Conservation (phyloP, 2,113 vertebrate species). For the Hemiprocne comata region DNA sequence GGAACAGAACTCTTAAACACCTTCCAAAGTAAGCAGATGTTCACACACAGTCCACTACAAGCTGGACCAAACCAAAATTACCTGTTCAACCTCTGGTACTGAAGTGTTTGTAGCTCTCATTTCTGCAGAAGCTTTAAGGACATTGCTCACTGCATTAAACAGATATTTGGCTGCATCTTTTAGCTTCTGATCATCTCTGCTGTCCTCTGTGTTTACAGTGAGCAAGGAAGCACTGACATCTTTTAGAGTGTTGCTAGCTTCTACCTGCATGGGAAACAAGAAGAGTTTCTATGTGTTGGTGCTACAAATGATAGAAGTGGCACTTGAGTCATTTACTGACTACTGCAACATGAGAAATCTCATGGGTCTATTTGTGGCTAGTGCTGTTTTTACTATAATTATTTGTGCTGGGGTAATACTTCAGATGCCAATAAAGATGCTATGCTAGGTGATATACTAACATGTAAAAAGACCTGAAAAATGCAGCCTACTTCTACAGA, state of each 20-base stretch:
- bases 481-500: neutral
- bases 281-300: neutral
- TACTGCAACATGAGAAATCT: neutral
- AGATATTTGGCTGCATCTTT: conserved; percentile 77
- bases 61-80: conserved; percentile 2
- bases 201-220: conserved; percentile 57
- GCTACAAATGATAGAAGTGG: neutral
- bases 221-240: conserved; percentile 83
- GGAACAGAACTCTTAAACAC: neutral
- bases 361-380: neutral
- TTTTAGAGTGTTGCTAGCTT: conserved; percentile 79
- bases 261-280: conserved; percentile 69
- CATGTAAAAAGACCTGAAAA: neutral
- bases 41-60: neutral
- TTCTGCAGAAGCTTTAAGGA: conserved; percentile 80
- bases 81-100: conserved; percentile 51
- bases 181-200: conserved; percentile 58
- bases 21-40: neutral
- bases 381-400: neutral
- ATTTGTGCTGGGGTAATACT: neutral
- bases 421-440: neutral
- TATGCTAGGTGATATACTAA: neutral
- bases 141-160: conserved; percentile 84
- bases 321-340: neutral
- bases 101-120: conserved; percentile 7